phyloP scores from a whole-genome alignment of 2,797 vertebrate genomes.

The Epinephelus awoara region DNA sequence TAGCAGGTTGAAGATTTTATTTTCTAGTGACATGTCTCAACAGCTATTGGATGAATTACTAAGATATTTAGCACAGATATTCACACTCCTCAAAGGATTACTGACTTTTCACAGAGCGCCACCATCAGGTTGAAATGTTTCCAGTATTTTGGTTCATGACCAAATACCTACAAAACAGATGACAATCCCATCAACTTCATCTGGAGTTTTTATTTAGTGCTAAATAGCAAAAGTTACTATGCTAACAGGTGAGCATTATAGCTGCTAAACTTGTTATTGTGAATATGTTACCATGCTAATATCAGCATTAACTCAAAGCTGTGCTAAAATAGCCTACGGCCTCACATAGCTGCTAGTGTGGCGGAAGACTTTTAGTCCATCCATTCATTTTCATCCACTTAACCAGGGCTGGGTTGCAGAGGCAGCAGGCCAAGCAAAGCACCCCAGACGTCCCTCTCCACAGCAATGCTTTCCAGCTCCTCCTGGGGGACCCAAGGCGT shows the following conservation, averaged over 20 bases:
- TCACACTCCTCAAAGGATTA: background rate
- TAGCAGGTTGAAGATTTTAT: background rate
- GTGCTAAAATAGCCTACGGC: background rate
- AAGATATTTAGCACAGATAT: background rate
- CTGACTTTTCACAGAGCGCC: background rate
- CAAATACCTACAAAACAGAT: constrained; percentile 5
- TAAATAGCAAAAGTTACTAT: background rate
- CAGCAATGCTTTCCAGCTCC: no score
- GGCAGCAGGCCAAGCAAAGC: no score
- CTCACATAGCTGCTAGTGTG: background rate
- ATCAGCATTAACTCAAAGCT: background rate
- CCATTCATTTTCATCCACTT: no score
- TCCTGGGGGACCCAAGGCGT: no score
- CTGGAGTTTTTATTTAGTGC: background rate
- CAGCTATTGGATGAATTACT: constrained; percentile 3
- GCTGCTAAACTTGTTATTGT: background rate
- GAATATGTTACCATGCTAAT: background rate
- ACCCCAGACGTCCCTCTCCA: no score
- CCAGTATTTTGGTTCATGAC: background rate
- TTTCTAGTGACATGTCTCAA: background rate
- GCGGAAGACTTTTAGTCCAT: background rate
- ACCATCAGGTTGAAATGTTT: background rate
- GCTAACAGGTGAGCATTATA: background rate
- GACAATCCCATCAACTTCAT: background rate
- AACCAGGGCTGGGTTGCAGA: no score